Conservation (phyloP, 2,113 vertebrate genomes). For the Dascyllus trimaculatus region DNA sequence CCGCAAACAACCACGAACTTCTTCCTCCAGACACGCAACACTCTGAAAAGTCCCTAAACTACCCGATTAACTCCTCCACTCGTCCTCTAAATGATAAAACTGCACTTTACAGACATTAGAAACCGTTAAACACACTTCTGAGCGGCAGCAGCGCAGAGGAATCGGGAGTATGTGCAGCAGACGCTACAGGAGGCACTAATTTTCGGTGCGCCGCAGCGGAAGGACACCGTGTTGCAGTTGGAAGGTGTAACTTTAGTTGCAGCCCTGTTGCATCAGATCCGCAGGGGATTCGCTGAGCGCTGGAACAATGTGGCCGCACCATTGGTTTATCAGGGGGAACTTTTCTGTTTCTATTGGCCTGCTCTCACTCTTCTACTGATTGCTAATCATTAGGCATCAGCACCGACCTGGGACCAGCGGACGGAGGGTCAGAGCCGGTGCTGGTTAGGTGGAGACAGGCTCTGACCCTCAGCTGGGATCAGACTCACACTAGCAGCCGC, state of each 20-base stretch:
- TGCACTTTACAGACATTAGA: rapidly evolving
- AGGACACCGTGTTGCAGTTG: slow-evolving; percentile 80
- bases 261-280: slow-evolving; percentile 89
- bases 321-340: slow-evolving; percentile 73
- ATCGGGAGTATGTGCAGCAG: neutral
- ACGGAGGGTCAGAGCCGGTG: neutral
- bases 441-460: neutral
- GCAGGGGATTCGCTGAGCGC: slow-evolving; percentile 82
- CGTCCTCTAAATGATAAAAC: neutral
- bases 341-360: slow-evolving; percentile 72
- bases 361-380: slow-evolving; percentile 54
- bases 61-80: neutral
- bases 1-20: too few species aligned
- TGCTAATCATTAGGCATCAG: slow-evolving; percentile 67
- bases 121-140: neutral
- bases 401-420: slow-evolving; percentile 28
- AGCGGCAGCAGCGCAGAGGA: neutral
- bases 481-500: neutral
- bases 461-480: slow-evolving; percentile 1
- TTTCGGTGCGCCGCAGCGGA: slow-evolving; percentile 77
- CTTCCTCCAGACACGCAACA: too few species aligned
- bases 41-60: neutral
- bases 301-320: slow-evolving; percentile 74
- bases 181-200: slow-evolving; percentile 75
- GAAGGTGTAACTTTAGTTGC: slow-evolving; percentile 85